Evolutionary conservation across 2,888 invertebrate species (phyloP), one percentile per base, ranked within the genome.

Genomic region (Imbricaverruca yamaguchii): DNA sequence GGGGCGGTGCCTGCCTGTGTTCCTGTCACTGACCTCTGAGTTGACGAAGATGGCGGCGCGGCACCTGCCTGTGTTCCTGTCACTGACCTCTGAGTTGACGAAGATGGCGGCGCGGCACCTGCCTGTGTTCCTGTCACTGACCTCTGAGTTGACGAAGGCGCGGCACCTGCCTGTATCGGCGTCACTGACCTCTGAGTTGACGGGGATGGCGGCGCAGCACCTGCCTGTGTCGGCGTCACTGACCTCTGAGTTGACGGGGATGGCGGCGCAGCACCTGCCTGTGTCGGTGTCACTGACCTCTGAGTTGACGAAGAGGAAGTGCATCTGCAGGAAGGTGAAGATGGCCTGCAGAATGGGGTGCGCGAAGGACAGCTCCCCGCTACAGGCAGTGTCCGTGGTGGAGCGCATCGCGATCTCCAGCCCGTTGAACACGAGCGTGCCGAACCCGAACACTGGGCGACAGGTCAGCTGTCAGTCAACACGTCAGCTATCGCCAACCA

Each of bases 11-110:
- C n/a, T n/a, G n/a, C n/a, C n/a, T n/a, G n/a, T n/a, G n/a, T n/a
- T n/a, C n/a, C n/a, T n/a, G n/a, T 18, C 56, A 25, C 81, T 86
- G 85, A 89, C 90, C 87, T 90, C 89, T 0, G 90, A 89, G 84
- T 90, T 90, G 82, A 90, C 89, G 84, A 90, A 90, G 79, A 90
- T n/a, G n/a, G n/a, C n/a, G n/a, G n/a, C n/a, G n/a, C n/a, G n/a
- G n/a, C n/a, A n/a, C n/a, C n/a, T n/a, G n/a, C n/a, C n/a, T n/a
- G n/a, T n/a, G n/a, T n/a, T n/a, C n/a, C n/a, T n/a, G n/a, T 18
- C 56, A 25, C 81, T 86, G 85, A 89, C 90, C 87, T 90, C 89
- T 0, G 90, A 89, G 84, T 90, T 90, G 82, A 90, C 89, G 84
- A 90, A 90, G 79, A 90, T n/a, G n/a, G n/a, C n/a, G n/a, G n/a